Base-by-base conservation (phyloP, 2,888 invertebrate genomes). In the Cabera pusaria region DNA sequence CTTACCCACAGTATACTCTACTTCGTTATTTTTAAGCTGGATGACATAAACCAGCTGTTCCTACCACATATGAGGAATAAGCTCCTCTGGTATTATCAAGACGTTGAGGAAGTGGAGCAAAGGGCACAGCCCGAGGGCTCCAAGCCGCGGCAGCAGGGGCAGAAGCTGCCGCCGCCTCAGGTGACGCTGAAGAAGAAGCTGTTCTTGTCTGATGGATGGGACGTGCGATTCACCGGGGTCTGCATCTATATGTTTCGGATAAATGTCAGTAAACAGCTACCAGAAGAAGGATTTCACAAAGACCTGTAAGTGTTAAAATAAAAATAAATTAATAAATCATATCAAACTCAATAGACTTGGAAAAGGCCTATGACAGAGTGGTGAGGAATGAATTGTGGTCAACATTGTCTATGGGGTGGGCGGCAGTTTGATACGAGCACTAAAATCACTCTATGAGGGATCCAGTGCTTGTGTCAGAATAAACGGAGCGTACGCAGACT, bases 271-370 rank as follows among this genome's bases (percentile, higher is more conserved):
- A 96, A 96, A 64, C 96, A 96, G 70, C 77, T 97, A 52, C 96
- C 96, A 0, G 97, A 97, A 72, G 97, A 97, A 83, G 96, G 96
- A n/a, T 97, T 97, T 63, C 96, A 96, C 72, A 96, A 96, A 85
- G 96, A 92, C 72, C 73, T 92, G 92, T 92, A 59, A 90, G 91
- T 74, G 6, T n/a, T n/a, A n/a, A n/a, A n/a, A n/a, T n/a, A n/a
- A n/a, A n/a, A n/a, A n/a, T n/a, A n/a, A n/a, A n/a, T n/a, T n/a
- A n/a, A n/a, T n/a, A n/a, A n/a, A n/a, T n/a, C n/a, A n/a, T n/a
- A n/a, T n/a, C n/a, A n/a, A n/a, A n/a, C n/a, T n/a, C n/a, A n/a
- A n/a, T n/a, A n/a, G n/a, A n/a, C n/a, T n/a, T n/a, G n/a, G n/a
- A n/a, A n/a, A n/a, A n/a, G n/a, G n/a, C n/a, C n/a, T n/a, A n/a